Conservation (phyloP, 2,888 invertebrate species). For the Globia sparganii region DNA sequence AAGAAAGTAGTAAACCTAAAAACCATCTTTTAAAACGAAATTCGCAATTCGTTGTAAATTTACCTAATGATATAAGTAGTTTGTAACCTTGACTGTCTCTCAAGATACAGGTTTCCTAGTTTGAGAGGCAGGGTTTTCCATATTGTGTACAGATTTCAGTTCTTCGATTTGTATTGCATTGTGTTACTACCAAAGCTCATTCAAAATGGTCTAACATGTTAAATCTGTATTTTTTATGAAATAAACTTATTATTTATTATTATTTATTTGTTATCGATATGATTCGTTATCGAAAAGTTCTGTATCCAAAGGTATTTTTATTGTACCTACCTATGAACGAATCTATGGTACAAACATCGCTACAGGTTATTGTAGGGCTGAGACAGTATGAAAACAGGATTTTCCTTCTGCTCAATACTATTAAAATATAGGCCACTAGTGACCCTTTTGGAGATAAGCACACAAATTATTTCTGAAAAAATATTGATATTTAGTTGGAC, state of each 20-base stretch:
- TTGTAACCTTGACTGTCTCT: too few species aligned
- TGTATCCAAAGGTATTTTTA: not conserved
- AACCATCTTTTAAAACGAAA: not conserved
- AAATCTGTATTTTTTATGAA: too few species aligned
- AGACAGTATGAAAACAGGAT: not conserved
- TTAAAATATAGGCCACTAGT: too few species aligned
- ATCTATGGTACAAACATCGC: not conserved
- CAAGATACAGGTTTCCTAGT: too few species aligned
- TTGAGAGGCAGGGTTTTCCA: too few species aligned
- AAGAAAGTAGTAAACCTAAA: not conserved
- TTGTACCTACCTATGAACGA: conserved; percentile 2
- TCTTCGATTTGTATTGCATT: too few species aligned
- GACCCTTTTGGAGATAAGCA: not conserved
- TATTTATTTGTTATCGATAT: not conserved
- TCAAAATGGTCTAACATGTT: too few species aligned
- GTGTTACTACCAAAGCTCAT: too few species aligned
- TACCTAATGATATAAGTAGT: not conserved
- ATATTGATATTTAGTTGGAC: not conserved
- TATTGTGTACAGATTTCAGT: too few species aligned
- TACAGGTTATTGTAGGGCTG: not conserved
- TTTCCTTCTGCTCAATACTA: not conserved
- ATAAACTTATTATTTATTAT: too few species aligned
- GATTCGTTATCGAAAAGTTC: not conserved
- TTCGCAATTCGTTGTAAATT: not conserved
- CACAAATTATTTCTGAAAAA: not conserved